Evolutionary conservation across 2,888 invertebrate genomes (phyloP), one percentile per base, ranked within the genome.

Genomic region (Drosophila nigritarsus): DNA sequence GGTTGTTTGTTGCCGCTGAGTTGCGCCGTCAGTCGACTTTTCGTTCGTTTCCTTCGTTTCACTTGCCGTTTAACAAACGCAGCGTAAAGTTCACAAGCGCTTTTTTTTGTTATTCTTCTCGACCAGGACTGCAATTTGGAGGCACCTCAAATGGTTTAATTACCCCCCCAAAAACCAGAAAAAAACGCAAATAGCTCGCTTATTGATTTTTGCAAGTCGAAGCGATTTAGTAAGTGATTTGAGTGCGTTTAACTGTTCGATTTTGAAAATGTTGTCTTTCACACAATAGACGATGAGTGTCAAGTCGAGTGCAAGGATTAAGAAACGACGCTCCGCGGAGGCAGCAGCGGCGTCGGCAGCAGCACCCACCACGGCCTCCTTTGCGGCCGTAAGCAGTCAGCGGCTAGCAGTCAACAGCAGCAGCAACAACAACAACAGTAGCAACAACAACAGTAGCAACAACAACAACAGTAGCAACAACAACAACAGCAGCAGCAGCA

Each of bases 241-340:
- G 15, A 20, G 30, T 56, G 30, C 45, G 24, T 40, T 55, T 38
- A 27, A 9, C 7, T 18, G 36, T 38, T 38, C n/a, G 13, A n/a
- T 7, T 40, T 27, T 38, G 7, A n/a, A 20, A 13, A 18, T 30
- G 7, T 3, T 11, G 3, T 2, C 7, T 65, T 48, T 29, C 11
- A 9, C 40, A 62, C 51, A 15, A 40, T 2, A 15, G 30, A 72
- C 40, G n/a, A 90, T 90, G 91, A 90, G 90, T 65, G 66, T 87
- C 6, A 91, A 91, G 73, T 82, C 87, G 1, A 91, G 87, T 77
- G 79, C 85, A 36, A 86, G 91, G 50, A 75, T 90, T 29, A 92
- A 91, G 69, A 91, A 91, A 49, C 82, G 91, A 4, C 89, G 91
- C 29, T 82, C 87, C 2, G 92, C 91, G 20, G 93, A 92, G 62